Percentiles rank a stretch among this genome's conserved stretches.
Conservation (phyloP, 2,113 vertebrate genomes). For the Eidolon helvum region DNA sequence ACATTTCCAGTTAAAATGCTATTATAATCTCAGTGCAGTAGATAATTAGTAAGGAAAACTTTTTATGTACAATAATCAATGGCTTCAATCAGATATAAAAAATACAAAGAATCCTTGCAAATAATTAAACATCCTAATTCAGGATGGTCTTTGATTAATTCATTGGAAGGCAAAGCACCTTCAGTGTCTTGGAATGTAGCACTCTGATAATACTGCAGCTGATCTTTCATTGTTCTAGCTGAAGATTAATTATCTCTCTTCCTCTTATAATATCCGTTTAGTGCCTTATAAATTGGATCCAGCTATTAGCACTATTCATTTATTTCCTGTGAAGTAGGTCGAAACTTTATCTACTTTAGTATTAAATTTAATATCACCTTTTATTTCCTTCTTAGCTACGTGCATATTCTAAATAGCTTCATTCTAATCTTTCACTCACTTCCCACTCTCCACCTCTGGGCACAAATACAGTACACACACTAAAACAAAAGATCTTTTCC, state of each 20-base stretch:
- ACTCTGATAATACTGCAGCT: constrained; percentile 72
- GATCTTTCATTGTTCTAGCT: constrained; percentile 73
- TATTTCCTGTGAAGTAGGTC: constrained; percentile 63
- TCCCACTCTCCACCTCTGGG: accelerated
- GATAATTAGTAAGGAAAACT: constrained; percentile 31
- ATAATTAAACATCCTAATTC: constrained; percentile 76
- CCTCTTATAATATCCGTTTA: constrained; percentile 70
- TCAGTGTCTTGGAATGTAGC: constrained; percentile 68
- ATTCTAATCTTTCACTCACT: constrained; percentile 18
- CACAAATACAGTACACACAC: neutral
- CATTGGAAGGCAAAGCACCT: constrained; percentile 61
- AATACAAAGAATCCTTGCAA: constrained; percentile 60
- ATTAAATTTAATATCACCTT: constrained; percentile 50
- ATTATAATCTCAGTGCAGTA: neutral
- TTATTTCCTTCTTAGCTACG: constrained; percentile 72
- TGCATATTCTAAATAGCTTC: constrained; percentile 54
- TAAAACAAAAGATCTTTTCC: neutral
- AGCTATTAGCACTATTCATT: constrained; percentile 73
- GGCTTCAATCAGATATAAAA: constrained; percentile 65
- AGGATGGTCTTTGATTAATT: constrained; percentile 79
- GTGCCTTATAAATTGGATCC: constrained; percentile 55
- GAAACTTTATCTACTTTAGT: constrained; percentile 40
- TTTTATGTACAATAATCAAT: constrained; percentile 3
- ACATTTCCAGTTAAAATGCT: neutral
- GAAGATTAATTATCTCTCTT: constrained; percentile 79